A percentile compares a stretch with the other conserved stretches of the same genome.
phyloP scores from a whole-genome alignment of 2,113 vertebrate genomes.

The Calypte anna region DNA sequence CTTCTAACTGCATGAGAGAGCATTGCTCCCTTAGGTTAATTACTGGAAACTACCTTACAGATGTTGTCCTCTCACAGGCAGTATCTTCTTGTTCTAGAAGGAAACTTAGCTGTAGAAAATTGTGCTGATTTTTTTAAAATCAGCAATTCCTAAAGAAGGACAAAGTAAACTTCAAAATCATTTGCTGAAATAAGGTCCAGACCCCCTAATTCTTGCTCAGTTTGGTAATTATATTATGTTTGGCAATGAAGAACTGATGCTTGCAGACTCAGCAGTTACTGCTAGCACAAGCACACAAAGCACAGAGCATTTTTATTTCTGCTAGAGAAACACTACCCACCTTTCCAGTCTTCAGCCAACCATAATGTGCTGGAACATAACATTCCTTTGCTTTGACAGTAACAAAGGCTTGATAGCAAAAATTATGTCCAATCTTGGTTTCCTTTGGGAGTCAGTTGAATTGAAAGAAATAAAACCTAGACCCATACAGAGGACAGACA shows the following conservation, averaged over 20 bases:
- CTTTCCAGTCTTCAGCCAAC: not conserved
- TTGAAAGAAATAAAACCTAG: constrained; percentile 5
- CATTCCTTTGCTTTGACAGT: not conserved
- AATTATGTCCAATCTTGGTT: not conserved
- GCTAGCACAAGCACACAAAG: not conserved
- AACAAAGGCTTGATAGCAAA: not conserved
- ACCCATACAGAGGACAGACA: not conserved
- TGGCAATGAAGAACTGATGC: not conserved
- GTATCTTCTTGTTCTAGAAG: not conserved
- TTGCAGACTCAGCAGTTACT: constrained; percentile 33
- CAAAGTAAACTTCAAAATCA: not conserved
- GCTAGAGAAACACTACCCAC: not conserved
- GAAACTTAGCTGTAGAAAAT: not conserved
- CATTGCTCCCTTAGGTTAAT: not conserved
- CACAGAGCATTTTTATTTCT: not conserved
- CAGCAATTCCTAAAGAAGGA: not conserved
- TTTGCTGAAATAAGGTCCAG: not conserved
- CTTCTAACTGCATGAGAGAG: not conserved
- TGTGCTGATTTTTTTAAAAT: not conserved
- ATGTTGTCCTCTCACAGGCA: not conserved
- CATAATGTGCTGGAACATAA: not conserved
- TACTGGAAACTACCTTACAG: not conserved
- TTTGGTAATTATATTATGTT: not conserved
- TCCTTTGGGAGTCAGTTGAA: not conserved
- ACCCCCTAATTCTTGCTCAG: not conserved